These are phyloP conservation scores for Channallabes apus DNA, from an alignment of 2,797 vertebrate species.

Conservation along the genomic window DNA sequence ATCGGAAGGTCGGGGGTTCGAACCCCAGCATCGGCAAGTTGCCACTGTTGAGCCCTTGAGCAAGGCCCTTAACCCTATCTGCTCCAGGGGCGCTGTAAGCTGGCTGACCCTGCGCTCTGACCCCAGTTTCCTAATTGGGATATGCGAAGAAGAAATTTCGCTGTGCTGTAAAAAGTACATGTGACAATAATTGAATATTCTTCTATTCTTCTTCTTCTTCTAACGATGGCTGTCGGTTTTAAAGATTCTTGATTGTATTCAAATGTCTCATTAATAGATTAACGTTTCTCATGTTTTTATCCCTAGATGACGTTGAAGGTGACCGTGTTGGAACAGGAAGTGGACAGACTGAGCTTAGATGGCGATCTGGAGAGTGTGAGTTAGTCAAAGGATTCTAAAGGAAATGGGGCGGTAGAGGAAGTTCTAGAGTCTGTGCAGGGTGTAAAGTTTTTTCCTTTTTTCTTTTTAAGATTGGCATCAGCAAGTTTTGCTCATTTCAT, in stretches of 20 bases:
- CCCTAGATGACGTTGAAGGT: slow-evolving; percentile 77
- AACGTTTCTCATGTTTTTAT: slow-evolving; percentile 51
- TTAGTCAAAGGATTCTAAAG: slow-evolving; percentile 42
- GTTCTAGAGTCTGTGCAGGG: neutral
- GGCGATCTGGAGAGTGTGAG: slow-evolving; percentile 86
- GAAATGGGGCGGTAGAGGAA: neutral
- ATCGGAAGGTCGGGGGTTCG: too few relatives aligned
- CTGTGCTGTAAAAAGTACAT: too few relatives aligned
- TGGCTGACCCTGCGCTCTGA: too few relatives aligned
- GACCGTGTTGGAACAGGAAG: slow-evolving; percentile 80
- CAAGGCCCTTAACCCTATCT: too few relatives aligned
- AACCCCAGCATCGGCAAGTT: too few relatives aligned
- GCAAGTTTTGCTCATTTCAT: neutral
- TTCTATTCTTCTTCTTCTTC: too few relatives aligned
- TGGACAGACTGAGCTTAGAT: slow-evolving; percentile 83
- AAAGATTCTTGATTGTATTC: neutral
- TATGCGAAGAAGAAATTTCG: too few relatives aligned
- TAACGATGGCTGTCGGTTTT: neutral
- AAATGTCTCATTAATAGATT: neutral
- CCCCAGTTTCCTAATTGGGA: too few relatives aligned
- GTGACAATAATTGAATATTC: too few relatives aligned
- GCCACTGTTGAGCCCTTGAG: too few relatives aligned
- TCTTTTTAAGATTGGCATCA: neutral
- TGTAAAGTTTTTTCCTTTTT: neutral
- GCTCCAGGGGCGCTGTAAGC: too few relatives aligned